These are phyloP conservation scores for Beris chalybata DNA, from an alignment of 2,888 invertebrate genomes.

Conservation along the genomic window DNA sequence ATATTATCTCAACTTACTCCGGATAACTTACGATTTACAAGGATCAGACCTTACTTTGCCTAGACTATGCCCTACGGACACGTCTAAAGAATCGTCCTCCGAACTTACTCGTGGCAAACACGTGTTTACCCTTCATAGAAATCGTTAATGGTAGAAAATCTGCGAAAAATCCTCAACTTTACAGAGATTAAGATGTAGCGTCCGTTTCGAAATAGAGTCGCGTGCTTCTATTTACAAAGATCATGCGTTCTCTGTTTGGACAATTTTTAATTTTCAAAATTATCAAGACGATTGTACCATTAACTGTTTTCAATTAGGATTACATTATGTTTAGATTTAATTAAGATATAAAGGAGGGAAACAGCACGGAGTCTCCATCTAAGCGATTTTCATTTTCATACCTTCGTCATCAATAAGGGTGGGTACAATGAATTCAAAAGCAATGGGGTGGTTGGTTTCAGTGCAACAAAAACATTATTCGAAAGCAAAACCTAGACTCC, in stretches of 20 bases:
- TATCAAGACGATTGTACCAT: constrained; percentile 28
- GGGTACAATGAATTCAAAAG: no score
- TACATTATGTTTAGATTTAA: constrained; percentile 33
- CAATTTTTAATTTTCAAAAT: constrained; percentile 26
- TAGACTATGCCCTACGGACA: no score
- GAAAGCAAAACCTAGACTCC: background rate
- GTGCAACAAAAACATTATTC: background rate
- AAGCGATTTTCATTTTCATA: no score
- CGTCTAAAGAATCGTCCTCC: no score
- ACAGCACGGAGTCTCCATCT: no score
- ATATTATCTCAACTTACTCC: no score
- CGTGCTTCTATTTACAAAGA: constrained; percentile 29
- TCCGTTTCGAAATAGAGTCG: constrained; percentile 21
- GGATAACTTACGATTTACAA: no score
- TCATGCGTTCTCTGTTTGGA: constrained; percentile 25
- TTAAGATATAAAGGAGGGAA: constrained; percentile 28
- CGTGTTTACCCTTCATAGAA: constrained; percentile 14
- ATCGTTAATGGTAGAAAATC: background rate
- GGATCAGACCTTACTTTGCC: no score
- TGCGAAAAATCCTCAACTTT: constrained; percentile 9
- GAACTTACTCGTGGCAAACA: constrained; percentile 18
- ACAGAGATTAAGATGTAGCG: constrained; percentile 13
- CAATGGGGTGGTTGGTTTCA: no score
- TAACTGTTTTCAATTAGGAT: constrained; percentile 34
- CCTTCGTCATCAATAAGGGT: no score